Evolutionary conservation across 2,797 vertebrate species (phyloP).

Genomic region (Chiropotes sagulatus): DNA sequence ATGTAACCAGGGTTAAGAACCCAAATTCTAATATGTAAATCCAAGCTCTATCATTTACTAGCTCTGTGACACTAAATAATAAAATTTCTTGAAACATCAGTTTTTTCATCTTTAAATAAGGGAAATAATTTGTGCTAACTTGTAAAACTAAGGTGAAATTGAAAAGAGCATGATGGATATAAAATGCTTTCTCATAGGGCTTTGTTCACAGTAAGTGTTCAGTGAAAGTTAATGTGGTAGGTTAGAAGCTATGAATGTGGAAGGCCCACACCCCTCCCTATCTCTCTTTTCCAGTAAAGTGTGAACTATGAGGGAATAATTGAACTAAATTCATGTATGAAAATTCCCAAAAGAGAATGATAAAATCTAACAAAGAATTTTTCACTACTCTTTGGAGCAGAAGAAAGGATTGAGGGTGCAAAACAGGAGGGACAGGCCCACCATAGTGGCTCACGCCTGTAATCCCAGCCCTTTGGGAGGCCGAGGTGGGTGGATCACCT

Average conservation of each 20-base stretch:
- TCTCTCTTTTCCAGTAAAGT: background rate
- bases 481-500: background rate
- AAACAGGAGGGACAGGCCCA: background rate
- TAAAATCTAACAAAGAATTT: background rate
- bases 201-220: background rate
- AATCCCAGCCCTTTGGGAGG: background rate
- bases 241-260: background rate
- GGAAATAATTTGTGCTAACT: background rate
- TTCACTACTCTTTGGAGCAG: background rate
- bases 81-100: conserved; percentile 4
- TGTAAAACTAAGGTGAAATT: background rate
- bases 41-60: background rate
- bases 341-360: background rate
- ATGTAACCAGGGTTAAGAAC: background rate
- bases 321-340: background rate
- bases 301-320: background rate
- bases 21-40: background rate
- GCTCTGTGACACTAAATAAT: background rate
- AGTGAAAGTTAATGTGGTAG: background rate
- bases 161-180: background rate
- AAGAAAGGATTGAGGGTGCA: background rate
- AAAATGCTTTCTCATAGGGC: background rate
- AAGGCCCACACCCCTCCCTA: accelerated
- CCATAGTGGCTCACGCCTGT: background rate
- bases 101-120: background rate